Percentiles rank a stretch among this genome's conserved stretches.
phyloP scores from a whole-genome alignment of 2,888 invertebrate species.

The Clivina fossor region DNA sequence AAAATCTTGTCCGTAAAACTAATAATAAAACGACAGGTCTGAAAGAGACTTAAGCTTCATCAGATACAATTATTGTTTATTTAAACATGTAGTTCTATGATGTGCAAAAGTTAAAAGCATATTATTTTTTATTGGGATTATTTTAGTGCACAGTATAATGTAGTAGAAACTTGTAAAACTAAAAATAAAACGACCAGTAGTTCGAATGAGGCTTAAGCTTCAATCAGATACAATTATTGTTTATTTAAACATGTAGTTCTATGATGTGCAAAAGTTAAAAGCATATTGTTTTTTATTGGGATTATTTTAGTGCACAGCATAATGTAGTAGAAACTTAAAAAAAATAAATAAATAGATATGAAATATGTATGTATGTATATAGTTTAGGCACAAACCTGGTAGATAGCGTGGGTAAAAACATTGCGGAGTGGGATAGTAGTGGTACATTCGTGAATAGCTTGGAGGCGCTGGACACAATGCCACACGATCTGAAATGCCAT shows the following conservation, averaged over 20 bases:
- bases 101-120: constrained; percentile 32
- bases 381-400: too few relatives aligned
- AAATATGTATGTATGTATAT: constrained; percentile 45
- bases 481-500: constrained; percentile 65
- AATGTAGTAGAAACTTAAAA: not conserved
- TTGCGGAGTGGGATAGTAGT: constrained; percentile 56
- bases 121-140: constrained; percentile 1
- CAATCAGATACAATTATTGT: too few relatives aligned
- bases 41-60: too few relatives aligned
- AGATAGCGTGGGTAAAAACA: constrained; percentile 50
- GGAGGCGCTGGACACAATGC: constrained; percentile 62
- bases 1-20: too few relatives aligned
- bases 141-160: not conserved
- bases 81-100: too few relatives aligned
- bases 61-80: too few relatives aligned
- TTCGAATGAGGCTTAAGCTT: too few relatives aligned
- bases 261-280: constrained; percentile 35
- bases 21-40: too few relatives aligned
- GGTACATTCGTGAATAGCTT: constrained; percentile 64
- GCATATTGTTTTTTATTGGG: constrained; percentile 2
- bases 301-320: not conserved
- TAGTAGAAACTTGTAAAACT: not conserved
- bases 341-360: constrained; percentile 23
- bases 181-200: too few relatives aligned
- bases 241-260: too few relatives aligned